Conservation (phyloP, 2,113 vertebrate genomes). For the Lutjanus erythropterus region DNA sequence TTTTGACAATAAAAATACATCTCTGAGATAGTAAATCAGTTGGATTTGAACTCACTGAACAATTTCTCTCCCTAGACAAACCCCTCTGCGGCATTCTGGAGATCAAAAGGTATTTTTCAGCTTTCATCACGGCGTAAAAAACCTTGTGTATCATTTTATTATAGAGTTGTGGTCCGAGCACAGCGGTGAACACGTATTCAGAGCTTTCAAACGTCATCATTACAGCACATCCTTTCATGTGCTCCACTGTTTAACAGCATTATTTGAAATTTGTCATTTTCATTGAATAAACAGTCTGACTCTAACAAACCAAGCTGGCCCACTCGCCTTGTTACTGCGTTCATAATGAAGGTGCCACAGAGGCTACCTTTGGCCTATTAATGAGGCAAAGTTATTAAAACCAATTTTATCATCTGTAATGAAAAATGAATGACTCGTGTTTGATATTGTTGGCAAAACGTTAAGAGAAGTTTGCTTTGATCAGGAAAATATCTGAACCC, state of each 20-base stretch:
- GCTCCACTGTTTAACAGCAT: slow-evolving; percentile 24
- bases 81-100: slow-evolving; percentile 6
- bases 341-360: slow-evolving; percentile 35
- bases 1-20: slow-evolving; percentile 6
- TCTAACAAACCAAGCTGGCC: slow-evolving; percentile 19
- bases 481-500: slow-evolving; percentile 72
- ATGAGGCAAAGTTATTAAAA: slow-evolving; percentile 56
- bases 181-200: slow-evolving; percentile 9
- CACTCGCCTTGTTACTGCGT: slow-evolving; percentile 23
- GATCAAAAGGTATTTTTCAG: slow-evolving; percentile 52
- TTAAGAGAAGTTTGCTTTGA: slow-evolving; percentile 78
- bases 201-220: slow-evolving; percentile 47
- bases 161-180: slow-evolving; percentile 30
- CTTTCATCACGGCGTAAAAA: slow-evolving; percentile 55
- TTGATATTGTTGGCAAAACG: slow-evolving; percentile 78
- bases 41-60: no score
- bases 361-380: slow-evolving; percentile 56
- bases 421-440: slow-evolving; percentile 65
- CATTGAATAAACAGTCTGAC: slow-evolving; percentile 47
- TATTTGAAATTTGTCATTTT: slow-evolving; percentile 62
- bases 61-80: slow-evolving; percentile 1
- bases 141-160: slow-evolving; percentile 41
- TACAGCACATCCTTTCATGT: slow-evolving; percentile 63
- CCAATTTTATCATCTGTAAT: slow-evolving; percentile 53
- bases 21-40: no score